A percentile compares a stretch with the other conserved stretches of the same genome.
These are phyloP conservation scores for Leptopilina boulardi DNA, from an alignment of 1,140 invertebrate genomes.

Conservation along the genomic window DNA sequence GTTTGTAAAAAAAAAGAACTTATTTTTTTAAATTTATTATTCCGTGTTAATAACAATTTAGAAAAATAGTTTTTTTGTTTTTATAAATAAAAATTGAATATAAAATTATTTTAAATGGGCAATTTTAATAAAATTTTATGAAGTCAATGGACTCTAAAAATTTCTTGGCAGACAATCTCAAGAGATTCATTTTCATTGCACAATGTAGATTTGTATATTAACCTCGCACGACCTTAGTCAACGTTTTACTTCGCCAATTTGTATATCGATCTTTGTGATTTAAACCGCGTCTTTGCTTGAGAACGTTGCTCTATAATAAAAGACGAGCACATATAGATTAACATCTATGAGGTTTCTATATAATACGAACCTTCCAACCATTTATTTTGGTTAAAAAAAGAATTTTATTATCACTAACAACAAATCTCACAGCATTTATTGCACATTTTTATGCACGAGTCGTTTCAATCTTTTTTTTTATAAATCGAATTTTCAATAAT, in stretches of 20 bases:
- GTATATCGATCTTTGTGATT: constrained; percentile 26
- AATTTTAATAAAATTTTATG: background rate
- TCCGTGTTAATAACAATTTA: no score
- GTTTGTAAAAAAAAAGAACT: no score
- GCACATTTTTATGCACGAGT: background rate
- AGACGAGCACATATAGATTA: background rate
- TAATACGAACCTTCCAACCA: background rate
- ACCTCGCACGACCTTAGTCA: constrained; percentile 8
- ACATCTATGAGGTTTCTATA: background rate
- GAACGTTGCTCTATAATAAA: constrained; percentile 16
- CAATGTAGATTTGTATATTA: constrained; percentile 10
- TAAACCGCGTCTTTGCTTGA: background rate
- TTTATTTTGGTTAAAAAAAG: background rate
- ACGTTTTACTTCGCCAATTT: constrained; percentile 9
- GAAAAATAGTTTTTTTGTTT: no score
- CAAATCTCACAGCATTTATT: background rate
- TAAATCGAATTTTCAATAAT: no score
- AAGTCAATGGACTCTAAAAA: constrained; percentile 9
- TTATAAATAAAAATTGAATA: no score
- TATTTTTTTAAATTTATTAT: no score
- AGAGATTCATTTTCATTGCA: constrained; percentile 6
- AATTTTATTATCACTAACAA: background rate
- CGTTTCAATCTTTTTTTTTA: background rate
- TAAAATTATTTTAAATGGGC: background rate
- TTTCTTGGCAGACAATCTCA: constrained; percentile 15